Percentiles rank a stretch among this genome's conserved stretches.
phyloP scores from a whole-genome alignment of 2,113 vertebrate species.

The Oncorhynchus mykiss region DNA sequence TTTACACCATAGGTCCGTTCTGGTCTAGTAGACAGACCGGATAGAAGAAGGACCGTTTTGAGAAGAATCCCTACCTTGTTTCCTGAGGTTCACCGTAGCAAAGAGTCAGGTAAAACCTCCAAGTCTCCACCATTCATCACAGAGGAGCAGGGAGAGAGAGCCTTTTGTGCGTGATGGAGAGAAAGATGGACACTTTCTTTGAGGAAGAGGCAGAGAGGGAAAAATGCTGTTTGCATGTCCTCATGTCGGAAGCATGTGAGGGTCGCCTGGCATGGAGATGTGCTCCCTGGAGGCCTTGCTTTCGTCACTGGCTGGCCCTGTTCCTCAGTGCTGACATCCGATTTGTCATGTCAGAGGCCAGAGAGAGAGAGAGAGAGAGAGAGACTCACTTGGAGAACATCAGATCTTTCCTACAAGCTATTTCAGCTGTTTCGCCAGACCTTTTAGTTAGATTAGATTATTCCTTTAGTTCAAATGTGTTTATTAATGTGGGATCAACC shows the following conservation, averaged over 20 bases:
- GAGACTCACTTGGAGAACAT: neutral
- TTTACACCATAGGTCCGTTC: slow-evolving; percentile 8
- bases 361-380: neutral
- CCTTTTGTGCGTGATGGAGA: neutral
- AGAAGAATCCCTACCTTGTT: slow-evolving; percentile 18
- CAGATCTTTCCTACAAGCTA: no score
- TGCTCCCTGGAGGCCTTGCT: slow-evolving; percentile 2
- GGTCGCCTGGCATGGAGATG: neutral
- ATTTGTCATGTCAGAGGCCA: slow-evolving; percentile 13
- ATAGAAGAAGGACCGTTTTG: slow-evolving; percentile 14
- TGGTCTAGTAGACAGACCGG: neutral
- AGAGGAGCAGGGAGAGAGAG: slow-evolving; percentile 20
- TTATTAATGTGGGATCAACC: no score
- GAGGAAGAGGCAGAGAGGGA: slow-evolving; percentile 10
- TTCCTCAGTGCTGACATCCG: neutral
- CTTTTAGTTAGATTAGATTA: no score
- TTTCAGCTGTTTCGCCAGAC: no score
- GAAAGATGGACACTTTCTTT: slow-evolving; percentile 28
- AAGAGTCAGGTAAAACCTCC: slow-evolving; percentile 25
- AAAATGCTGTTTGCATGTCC: slow-evolving; percentile 16
- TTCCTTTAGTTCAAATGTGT: no score
- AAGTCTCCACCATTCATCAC: slow-evolving; percentile 25
- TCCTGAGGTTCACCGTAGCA: slow-evolving; percentile 5
- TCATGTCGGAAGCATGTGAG: slow-evolving; percentile 9
- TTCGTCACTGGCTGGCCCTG: neutral